Conservation (phyloP, 2,113 vertebrate genomes). For the Charina bottae region DNA sequence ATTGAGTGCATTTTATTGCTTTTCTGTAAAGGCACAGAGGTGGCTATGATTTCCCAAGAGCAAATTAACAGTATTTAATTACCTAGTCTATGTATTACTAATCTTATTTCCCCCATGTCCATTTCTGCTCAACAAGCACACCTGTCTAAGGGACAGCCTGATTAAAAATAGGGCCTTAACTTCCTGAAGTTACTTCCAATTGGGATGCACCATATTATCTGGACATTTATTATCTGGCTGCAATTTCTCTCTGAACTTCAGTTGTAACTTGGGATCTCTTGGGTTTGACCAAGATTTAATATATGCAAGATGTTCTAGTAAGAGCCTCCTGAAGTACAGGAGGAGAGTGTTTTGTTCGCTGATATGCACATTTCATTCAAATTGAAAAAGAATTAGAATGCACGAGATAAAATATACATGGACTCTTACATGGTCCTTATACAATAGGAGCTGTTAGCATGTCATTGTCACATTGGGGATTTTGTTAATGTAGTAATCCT, state of each 20-base stretch:
- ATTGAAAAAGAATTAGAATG: not conserved
- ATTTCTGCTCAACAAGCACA: not conserved
- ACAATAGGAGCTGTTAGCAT: not conserved
- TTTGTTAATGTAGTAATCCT: not conserved
- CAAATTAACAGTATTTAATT: not conserved
- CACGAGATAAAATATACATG: not conserved
- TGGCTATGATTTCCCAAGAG: slow-evolving; percentile 12
- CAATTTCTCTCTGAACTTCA: not conserved
- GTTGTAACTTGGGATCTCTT: not conserved
- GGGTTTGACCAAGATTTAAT: not conserved
- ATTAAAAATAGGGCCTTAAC: slow-evolving; percentile 3
- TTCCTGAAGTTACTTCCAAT: slow-evolving; percentile 1
- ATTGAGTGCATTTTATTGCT: slow-evolving; percentile 21
- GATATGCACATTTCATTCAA: not conserved
- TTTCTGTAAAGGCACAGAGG: not conserved
- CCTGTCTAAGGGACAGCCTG: slow-evolving; percentile 7
- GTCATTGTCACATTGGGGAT: not conserved
- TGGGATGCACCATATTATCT: slow-evolving; percentile 6
- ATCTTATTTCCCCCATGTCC: not conserved
- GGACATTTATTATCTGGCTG: not conserved
- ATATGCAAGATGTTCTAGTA: not conserved
- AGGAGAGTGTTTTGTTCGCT: not conserved
- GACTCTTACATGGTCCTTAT: not conserved
- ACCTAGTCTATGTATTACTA: not conserved
- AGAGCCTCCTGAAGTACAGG: not conserved